Evolutionary conservation across 2,888 invertebrate species (phyloP).

Genomic region (Rotaria macrura): DNA sequence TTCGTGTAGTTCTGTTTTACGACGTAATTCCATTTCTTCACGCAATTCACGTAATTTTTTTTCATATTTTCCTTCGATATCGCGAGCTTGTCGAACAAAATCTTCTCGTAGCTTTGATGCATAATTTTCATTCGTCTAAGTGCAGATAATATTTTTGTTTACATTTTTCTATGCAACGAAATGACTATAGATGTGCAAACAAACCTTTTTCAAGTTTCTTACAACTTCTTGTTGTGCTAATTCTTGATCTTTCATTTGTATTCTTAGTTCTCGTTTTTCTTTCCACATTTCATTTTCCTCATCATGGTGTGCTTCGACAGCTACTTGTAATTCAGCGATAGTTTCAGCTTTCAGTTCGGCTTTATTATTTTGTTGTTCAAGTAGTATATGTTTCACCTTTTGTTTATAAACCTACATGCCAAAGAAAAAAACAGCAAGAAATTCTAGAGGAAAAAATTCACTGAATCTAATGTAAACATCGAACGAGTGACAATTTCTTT

Average conservation of each 20-base stretch:
- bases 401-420: conserved; percentile 59
- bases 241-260: conserved; percentile 61
- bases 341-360: conserved; percentile 71
- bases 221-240: conserved; percentile 64
- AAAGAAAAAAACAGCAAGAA: background rate
- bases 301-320: conserved; percentile 68
- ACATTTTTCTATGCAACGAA: background rate
- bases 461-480: too few species aligned
- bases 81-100: conserved; percentile 61
- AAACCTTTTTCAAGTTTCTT: conserved; percentile 59
- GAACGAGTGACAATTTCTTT: too few species aligned
- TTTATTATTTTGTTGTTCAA: conserved; percentile 74
- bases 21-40: conserved; percentile 60
- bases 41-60: conserved; percentile 64
- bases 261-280: conserved; percentile 63
- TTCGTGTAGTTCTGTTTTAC: conserved; percentile 56
- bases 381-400: conserved; percentile 80
- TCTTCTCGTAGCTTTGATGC: conserved; percentile 57
- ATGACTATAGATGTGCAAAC: conserved; percentile 31
- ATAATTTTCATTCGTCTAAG: conserved; percentile 53
- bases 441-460: too few species aligned
- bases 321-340: conserved; percentile 59
- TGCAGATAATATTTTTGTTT: conserved; percentile 26
- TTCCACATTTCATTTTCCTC: conserved; percentile 67
- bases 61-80: conserved; percentile 63